Base-by-base conservation (phyloP, 1,140 invertebrate species). In the Apis dorsata region DNA sequence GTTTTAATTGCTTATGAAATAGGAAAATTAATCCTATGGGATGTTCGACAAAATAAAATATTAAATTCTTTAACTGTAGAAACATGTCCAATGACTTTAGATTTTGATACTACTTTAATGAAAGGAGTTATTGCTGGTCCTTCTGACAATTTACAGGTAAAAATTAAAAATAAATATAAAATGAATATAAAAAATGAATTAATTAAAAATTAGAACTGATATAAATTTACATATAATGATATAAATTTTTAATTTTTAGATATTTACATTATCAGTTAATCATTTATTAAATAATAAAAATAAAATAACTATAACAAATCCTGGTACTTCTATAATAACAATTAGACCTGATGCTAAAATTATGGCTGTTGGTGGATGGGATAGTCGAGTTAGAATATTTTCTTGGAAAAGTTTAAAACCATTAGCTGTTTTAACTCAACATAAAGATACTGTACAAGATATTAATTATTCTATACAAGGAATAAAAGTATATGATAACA, bases 331-430 rank as follows among this genome's bases (percentile, higher is more conserved):
- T 90, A 95, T 95, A 85, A 93, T 97, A n/a, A 94, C 94, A 83
- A 95, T 97, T 70, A 94, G 97, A 78, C 88, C 93, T 0, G 97
- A 98, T 94, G 94, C 95, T 17, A 97, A 96, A 92, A 95, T 98
- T 11, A 96, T 98, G 90, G 95, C 96, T 34, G 94, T 95, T 44
- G 97, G 96, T 59, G 96, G 97, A 34, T 97, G 96, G 96, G 97
- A 98, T 90, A 95, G 96, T 9, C 95, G 95, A 71, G 94, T 98
- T 65, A 94, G 97, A 89, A 94, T 98, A 84, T 98, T 96, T 92
- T 96, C 97, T 10, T 97, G 96, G 95, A 97, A 97, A 91, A 96
- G 95, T 78, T 91, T 97, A 15, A 95, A 96, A 70, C 95, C 96
- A 7, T 90, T 98, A 71, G 97, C 96, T 13, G 96, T 97, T 81